These are phyloP conservation scores for Poecilia wingei DNA, from an alignment of 2,797 vertebrate species.

Conservation along the genomic window DNA sequence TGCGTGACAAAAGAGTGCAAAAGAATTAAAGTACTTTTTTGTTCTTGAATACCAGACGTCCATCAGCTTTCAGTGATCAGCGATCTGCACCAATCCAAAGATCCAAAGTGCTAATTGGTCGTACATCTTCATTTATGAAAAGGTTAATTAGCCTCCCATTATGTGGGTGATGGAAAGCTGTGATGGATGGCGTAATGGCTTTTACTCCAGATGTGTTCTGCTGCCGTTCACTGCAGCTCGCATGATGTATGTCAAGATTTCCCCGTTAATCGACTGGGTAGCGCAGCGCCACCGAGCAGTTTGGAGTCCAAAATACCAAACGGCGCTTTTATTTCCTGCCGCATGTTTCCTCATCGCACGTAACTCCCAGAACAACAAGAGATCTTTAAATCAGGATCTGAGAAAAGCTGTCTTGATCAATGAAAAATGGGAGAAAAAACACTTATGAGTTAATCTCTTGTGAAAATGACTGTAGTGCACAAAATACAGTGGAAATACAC, in stretches of 20 bases:
- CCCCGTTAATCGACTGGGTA: background rate
- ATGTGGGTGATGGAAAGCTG: slow-evolving; percentile 68
- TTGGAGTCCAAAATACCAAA: background rate
- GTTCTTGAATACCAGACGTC: slow-evolving; percentile 25
- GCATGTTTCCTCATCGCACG: background rate
- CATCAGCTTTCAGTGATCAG: slow-evolving; percentile 61
- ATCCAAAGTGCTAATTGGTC: slow-evolving; percentile 65
- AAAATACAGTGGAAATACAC: background rate
- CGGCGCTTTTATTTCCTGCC: background rate
- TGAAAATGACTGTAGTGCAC: background rate
- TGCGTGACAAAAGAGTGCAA: background rate
- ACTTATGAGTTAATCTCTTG: background rate
- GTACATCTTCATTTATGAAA: slow-evolving; percentile 70
- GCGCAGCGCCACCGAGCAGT: background rate
- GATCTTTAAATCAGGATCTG: background rate
- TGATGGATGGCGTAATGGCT: slow-evolving; percentile 63
- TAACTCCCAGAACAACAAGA: background rate
- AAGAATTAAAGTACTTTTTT: slow-evolving; percentile 17
- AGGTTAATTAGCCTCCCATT: slow-evolving; percentile 75
- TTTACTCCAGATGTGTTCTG: slow-evolving; percentile 61
- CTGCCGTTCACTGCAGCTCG: slow-evolving; percentile 21
- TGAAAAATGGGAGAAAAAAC: background rate
- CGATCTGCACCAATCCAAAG: slow-evolving; percentile 49
- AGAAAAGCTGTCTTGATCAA: background rate
- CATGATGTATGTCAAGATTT: background rate